These are phyloP conservation scores for Hemibagrus wyckioides DNA, from an alignment of 2,113 vertebrate species.

Conservation along the genomic window DNA sequence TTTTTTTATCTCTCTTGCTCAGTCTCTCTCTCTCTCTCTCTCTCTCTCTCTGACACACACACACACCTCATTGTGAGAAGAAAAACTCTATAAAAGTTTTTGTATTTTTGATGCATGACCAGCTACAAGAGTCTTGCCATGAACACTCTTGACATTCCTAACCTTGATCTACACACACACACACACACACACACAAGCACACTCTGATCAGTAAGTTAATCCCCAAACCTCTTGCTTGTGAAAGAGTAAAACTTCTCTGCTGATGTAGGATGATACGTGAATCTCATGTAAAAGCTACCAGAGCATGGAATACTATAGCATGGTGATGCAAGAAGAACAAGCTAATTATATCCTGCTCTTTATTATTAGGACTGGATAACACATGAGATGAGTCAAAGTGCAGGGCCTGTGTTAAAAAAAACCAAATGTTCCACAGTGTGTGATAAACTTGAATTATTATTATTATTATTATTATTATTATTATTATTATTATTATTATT, in stretches of 20 bases:
- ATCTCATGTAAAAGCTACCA: not conserved
- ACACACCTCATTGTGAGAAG: not conserved
- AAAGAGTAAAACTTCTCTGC: slow-evolving; percentile 25
- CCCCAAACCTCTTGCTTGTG: not conserved
- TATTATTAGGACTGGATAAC: not conserved
- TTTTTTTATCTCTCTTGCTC: slow-evolving; percentile 7
- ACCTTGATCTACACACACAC: not conserved
- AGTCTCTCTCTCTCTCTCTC: not conserved
- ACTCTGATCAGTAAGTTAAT: slow-evolving; percentile 17
- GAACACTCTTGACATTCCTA: slow-evolving; percentile 4
- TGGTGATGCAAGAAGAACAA: not conserved
- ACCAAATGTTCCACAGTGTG: slow-evolving; percentile 2
- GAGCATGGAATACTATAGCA: not conserved
- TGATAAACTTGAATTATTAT: not conserved
- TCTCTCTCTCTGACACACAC: not conserved
- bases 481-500: no score
- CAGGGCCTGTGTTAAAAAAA: not conserved
- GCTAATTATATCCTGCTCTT: not conserved
- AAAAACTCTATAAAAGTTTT: not conserved
- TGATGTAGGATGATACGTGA: not conserved
- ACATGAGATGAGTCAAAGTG: not conserved
- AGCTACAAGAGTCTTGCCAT: not conserved
- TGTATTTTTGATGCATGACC: not conserved
- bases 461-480: no score
- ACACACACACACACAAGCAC: not conserved